Percentiles rank a stretch among this genome's conserved stretches.
Conservation (phyloP, 1,140 invertebrate species). For the Lepidostoma basale region DNA sequence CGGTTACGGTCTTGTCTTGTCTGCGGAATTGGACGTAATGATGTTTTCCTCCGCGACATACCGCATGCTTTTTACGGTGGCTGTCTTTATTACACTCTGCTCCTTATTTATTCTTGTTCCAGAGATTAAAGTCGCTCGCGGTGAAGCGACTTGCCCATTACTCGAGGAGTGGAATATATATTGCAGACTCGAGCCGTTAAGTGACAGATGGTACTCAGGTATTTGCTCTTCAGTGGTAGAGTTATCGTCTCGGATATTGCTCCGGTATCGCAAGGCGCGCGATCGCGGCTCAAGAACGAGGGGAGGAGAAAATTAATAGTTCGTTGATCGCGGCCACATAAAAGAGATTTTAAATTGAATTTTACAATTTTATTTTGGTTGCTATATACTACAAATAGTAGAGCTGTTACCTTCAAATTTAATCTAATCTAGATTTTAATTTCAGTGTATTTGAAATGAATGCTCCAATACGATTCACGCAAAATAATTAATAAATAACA, state of each 20-base stretch:
- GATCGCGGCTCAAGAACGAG: not conserved
- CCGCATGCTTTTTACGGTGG: conserved; percentile 14
- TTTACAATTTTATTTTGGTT: no score
- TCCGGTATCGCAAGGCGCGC: not conserved
- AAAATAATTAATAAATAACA: no score
- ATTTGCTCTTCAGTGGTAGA: conserved; percentile 7
- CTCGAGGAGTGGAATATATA: conserved; percentile 12
- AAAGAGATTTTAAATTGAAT: no score
- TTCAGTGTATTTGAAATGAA: no score
- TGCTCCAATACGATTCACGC: no score
- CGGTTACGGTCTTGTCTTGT: no score
- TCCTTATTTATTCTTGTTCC: conserved; percentile 16
- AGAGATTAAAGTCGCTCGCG: conserved; percentile 15
- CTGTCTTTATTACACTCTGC: conserved; percentile 16
- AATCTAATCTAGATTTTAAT: no score
- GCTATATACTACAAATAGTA: no score
- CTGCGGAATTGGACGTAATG: no score
- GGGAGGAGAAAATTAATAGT: no score
- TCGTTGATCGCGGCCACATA: no score
- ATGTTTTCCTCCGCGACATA: conserved; percentile 1
- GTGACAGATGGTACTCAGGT: conserved; percentile 33
- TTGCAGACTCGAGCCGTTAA: conserved; percentile 9
- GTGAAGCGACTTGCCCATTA: conserved; percentile 10
- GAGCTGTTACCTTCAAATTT: no score
- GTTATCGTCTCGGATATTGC: conserved; percentile 9